Percentiles rank a stretch among this genome's conserved stretches.
Conservation (phyloP, 2,113 vertebrate species). For the Cyanoderma ruficeps region DNA sequence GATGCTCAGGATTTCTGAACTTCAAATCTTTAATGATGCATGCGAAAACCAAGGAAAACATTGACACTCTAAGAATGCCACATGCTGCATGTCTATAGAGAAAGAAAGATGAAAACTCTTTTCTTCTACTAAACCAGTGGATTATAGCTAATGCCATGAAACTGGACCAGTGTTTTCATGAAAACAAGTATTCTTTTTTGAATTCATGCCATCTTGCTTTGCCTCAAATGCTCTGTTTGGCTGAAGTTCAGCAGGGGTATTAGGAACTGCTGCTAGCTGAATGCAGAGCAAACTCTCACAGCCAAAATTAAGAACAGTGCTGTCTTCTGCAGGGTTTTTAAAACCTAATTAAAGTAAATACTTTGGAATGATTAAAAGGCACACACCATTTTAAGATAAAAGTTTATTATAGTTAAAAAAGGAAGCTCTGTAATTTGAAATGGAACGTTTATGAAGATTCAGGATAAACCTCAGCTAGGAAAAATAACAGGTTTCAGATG, state of each 20-base stretch:
- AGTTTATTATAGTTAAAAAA: conserved; percentile 78
- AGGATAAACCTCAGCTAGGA: conserved; percentile 74
- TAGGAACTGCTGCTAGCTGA: conserved; percentile 37
- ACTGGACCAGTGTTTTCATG: conserved; percentile 55
- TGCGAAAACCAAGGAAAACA: not conserved
- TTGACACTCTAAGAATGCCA: not conserved
- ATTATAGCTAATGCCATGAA: conserved; percentile 51
- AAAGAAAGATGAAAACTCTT: conserved; percentile 5
- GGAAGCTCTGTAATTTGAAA: conserved; percentile 80
- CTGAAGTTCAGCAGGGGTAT: conserved; percentile 34
- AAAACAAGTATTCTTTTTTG: conserved; percentile 42
- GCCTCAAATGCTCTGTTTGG: conserved; percentile 60
- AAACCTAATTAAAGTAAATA: conserved; percentile 71
- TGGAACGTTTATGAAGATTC: conserved; percentile 78
- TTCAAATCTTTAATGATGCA: not conserved
- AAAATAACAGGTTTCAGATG: conserved; percentile 80
- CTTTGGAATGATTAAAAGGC: conserved; percentile 78
- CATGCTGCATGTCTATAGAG: not conserved
- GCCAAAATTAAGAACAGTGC: conserved; percentile 75
- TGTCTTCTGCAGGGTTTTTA: conserved; percentile 69
- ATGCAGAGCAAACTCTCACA: conserved; percentile 50
- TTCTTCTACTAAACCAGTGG: conserved; percentile 36
- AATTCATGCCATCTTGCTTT: conserved; percentile 49
- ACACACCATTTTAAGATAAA: conserved; percentile 78
- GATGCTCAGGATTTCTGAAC: not conserved